These are phyloP conservation scores for Psittacus erithacus DNA, from an alignment of 2,113 vertebrate species.

Conservation along the genomic window DNA sequence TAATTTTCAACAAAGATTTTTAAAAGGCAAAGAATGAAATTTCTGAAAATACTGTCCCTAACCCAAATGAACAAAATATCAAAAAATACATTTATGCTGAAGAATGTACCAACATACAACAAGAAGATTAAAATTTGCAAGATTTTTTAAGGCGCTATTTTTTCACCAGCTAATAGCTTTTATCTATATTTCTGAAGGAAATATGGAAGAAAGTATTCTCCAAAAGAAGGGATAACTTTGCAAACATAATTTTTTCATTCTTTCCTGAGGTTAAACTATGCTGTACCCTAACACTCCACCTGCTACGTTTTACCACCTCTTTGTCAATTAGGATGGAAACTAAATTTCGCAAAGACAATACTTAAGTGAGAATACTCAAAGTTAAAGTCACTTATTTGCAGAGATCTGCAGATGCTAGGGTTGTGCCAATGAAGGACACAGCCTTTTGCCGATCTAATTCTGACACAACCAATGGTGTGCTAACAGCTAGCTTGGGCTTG, in stretches of 20 bases:
- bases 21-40: background rate
- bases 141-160: background rate
- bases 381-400: background rate
- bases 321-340: background rate
- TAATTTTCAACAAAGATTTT: background rate
- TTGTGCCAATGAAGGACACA: background rate
- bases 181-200: background rate
- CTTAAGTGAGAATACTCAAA: background rate
- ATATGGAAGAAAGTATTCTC: background rate
- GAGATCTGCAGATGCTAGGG: background rate
- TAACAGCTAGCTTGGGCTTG: background rate
- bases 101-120: fast-evolving
- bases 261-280: background rate
- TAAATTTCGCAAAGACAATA: background rate
- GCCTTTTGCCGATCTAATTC: background rate
- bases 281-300: background rate
- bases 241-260: background rate
- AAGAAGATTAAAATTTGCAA: background rate
- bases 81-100: background rate
- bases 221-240: background rate
- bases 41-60: background rate
- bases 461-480: background rate
- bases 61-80: background rate
- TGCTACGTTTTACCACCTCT: background rate
- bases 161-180: background rate